Evolutionary conservation across 2,888 invertebrate genomes (phyloP).

Genomic region (Hypena proboscidalis): DNA sequence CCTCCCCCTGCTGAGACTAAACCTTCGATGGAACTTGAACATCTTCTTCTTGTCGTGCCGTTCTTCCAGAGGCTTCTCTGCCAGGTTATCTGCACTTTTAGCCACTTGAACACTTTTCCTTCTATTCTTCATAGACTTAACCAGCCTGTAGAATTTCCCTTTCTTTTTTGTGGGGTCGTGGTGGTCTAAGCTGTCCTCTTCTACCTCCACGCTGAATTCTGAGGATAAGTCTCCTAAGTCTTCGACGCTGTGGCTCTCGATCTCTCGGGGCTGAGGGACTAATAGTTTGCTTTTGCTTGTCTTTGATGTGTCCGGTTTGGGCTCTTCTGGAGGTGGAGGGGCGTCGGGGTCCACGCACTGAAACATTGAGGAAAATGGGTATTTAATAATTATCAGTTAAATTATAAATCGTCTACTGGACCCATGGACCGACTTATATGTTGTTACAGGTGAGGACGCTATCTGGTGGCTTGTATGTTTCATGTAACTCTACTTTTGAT

Average conservation of each 20-base stretch:
- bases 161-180: constrained; percentile 71
- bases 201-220: constrained; percentile 80
- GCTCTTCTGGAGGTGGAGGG: constrained; percentile 63
- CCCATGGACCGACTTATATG: no score
- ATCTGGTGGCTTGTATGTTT: no score
- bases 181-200: constrained; percentile 66
- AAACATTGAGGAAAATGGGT: constrained; percentile 6
- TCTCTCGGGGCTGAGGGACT: constrained; percentile 63
- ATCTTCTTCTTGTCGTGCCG: constrained; percentile 73
- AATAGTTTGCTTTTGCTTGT: constrained; percentile 65
- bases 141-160: constrained; percentile 78
- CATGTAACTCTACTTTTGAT: no score
- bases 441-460: no score
- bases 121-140: constrained; percentile 80
- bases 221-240: constrained; percentile 81
- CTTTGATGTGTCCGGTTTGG: constrained; percentile 73
- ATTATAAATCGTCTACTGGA: no score
- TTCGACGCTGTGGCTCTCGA: constrained; percentile 76
- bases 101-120: constrained; percentile 81
- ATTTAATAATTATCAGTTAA: no score
- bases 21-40: constrained; percentile 78
- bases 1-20: constrained; percentile 74
- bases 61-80: constrained; percentile 67
- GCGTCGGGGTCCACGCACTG: constrained; percentile 80
- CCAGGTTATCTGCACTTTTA: constrained; percentile 75